Percentiles rank a stretch among this genome's conserved stretches.
Evolutionary conservation across 2,797 vertebrate genomes (phyloP).

Genomic region (Florisuga fusca): DNA sequence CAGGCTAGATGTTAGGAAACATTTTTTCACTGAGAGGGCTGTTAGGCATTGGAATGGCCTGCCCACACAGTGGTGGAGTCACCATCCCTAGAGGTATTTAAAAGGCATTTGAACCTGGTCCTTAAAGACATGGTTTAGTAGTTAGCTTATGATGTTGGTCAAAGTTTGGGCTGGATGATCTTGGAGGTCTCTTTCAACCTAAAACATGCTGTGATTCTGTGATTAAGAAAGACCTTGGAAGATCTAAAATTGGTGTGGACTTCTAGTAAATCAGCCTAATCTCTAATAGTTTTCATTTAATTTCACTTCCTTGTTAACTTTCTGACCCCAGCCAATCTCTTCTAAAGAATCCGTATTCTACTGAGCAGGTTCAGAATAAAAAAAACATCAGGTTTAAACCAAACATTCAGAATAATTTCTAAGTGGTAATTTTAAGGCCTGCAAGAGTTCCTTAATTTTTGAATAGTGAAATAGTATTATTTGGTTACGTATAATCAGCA

Average conservation of each 20-base stretch:
- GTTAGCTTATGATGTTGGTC: too few relatives aligned
- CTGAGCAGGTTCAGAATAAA: background rate
- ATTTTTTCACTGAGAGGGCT: too few relatives aligned
- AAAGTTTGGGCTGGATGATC: too few relatives aligned
- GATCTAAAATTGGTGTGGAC: background rate
- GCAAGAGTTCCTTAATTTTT: background rate
- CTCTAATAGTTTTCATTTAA: background rate
- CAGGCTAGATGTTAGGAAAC: too few relatives aligned
- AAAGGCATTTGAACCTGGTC: too few relatives aligned
- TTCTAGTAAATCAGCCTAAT: background rate
- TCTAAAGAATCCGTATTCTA: background rate
- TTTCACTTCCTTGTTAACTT: background rate
- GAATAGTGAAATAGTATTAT: background rate
- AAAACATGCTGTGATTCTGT: too few relatives aligned
- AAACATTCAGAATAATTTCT: background rate
- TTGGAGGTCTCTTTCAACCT: too few relatives aligned
- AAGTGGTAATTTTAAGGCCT: background rate
- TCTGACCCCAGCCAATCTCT: background rate
- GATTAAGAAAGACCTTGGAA: background rate
- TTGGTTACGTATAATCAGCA: background rate
- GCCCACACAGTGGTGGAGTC: too few relatives aligned
- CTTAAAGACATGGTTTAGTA: too few relatives aligned
- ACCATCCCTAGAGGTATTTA: too few relatives aligned
- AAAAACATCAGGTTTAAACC: background rate
- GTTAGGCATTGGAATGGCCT: too few relatives aligned